phyloP scores from a whole-genome alignment of 2,888 invertebrate genomes.

The Schrankia costaestrigalis region DNA sequence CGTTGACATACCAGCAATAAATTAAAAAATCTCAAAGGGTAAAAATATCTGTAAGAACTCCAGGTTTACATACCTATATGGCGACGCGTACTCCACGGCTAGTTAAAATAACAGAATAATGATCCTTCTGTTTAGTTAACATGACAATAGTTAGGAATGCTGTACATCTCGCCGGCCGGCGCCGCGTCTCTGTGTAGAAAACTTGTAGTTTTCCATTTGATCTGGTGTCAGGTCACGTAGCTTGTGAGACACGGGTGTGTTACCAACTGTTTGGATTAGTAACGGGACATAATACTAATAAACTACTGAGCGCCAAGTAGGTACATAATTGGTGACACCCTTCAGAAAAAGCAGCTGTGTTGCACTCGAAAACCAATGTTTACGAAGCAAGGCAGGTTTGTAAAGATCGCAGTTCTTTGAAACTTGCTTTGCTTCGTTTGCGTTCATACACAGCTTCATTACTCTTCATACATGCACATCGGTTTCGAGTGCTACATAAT shows the following conservation, averaged over 20 bases:
- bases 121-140: constrained; percentile 70
- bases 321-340: too few relatives aligned
- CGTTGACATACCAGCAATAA: constrained; percentile 17
- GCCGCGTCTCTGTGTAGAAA: constrained; percentile 53
- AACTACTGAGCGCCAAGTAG: too few relatives aligned
- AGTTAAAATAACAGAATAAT: constrained; percentile 77
- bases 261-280: constrained; percentile 21
- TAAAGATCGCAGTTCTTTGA: too few relatives aligned
- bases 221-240: constrained; percentile 66
- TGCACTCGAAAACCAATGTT: too few relatives aligned
- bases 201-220: constrained; percentile 60
- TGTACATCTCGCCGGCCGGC: constrained; percentile 61
- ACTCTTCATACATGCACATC: too few relatives aligned
- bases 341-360: too few relatives aligned
- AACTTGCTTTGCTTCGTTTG: too few relatives aligned
- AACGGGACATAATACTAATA: too few relatives aligned
- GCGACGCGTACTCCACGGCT: constrained; percentile 42
- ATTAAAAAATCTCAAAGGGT: constrained; percentile 16
- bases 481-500: too few relatives aligned
- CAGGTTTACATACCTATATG: constrained; percentile 21
- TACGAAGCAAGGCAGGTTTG: too few relatives aligned
- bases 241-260: constrained; percentile 19
- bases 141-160: constrained; percentile 74
- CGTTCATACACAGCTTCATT: too few relatives aligned
- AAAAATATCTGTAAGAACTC: constrained; percentile 12